Percentiles rank a stretch among this genome's conserved stretches.
Evolutionary conservation across 2,888 invertebrate genomes (phyloP).

Genomic region (Himalopsyche tibetana): DNA sequence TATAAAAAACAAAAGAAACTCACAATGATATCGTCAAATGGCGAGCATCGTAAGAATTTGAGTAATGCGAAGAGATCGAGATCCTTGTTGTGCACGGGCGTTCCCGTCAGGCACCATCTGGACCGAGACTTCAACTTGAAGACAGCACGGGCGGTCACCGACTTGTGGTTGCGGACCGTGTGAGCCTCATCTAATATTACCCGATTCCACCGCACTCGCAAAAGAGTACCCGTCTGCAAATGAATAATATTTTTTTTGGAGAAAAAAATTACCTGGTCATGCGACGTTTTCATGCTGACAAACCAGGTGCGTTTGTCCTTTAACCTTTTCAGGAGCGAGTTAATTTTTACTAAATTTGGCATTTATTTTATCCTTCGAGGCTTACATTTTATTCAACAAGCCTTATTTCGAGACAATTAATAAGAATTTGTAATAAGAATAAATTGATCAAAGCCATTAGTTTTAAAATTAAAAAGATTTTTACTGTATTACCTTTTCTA

Average conservation of each 20-base stretch:
- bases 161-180: slow-evolving; percentile 91
- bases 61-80: slow-evolving; percentile 87
- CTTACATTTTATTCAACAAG: no score
- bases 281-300: no score
- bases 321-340: no score
- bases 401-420: no score
- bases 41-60: slow-evolving; percentile 90
- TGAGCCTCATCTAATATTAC: slow-evolving; percentile 97
- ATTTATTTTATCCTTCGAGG: no score
- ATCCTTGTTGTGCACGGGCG: slow-evolving; percentile 96
- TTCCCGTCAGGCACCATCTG: slow-evolving; percentile 94
- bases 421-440: no score
- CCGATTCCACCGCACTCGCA: slow-evolving; percentile 87
- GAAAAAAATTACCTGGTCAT: no score
- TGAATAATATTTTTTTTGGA: background rate
- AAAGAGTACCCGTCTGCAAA: slow-evolving; percentile 77
- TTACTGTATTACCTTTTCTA: slow-evolving; percentile 71
- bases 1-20: slow-evolving; percentile 66
- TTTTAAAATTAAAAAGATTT: no score
- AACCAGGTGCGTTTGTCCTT: no score
- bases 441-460: no score
- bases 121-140: slow-evolving; percentile 78
- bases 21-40: slow-evolving; percentile 89
- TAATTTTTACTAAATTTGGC: no score
- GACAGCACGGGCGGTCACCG: slow-evolving; percentile 83